Percentiles rank a stretch among this genome's conserved stretches.
Evolutionary conservation across 92 coral and sea anemone species (phyloP).

Genomic region (Actinostola sp.): DNA sequence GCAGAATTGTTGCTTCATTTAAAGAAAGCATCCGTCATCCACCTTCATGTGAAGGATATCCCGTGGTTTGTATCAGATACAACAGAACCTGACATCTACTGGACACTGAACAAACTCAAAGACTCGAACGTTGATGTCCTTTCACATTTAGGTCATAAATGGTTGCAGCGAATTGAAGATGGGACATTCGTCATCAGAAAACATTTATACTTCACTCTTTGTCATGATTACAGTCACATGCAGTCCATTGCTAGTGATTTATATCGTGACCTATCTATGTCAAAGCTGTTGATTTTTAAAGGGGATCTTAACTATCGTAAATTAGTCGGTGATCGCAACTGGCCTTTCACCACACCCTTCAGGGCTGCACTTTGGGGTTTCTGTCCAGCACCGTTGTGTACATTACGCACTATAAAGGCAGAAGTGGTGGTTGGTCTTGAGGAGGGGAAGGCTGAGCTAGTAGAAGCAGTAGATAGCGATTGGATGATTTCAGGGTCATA

Average conservation of each 20-base stretch:
- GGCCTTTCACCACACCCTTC: slow-evolving; percentile 87
- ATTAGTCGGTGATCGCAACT: slow-evolving; percentile 93
- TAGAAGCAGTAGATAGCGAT: slow-evolving; percentile 64
- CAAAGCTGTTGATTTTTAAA: slow-evolving; percentile 88
- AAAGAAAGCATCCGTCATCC: slow-evolving; percentile 67
- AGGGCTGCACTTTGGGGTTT: slow-evolving; percentile 92
- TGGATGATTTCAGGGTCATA: slow-evolving; percentile 95
- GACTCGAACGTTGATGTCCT: slow-evolving; percentile 58
- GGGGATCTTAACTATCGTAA: slow-evolving; percentile 98
- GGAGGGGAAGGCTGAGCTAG: slow-evolving; percentile 72
- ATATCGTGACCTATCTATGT: slow-evolving; percentile 70
- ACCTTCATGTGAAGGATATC: slow-evolving; percentile 85
- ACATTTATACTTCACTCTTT: slow-evolving; percentile 81
- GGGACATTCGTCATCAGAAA: slow-evolving; percentile 75
- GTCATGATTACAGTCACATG: slow-evolving; percentile 90
- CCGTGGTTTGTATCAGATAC: slow-evolving; percentile 99
- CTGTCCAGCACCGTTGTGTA: slow-evolving; percentile 86
- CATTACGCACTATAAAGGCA: slow-evolving; percentile 92
- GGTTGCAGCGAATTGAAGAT: slow-evolving; percentile 73
- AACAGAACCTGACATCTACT: slow-evolving; percentile 66
- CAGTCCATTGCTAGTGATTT: slow-evolving; percentile 61
- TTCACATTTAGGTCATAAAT: slow-evolving; percentile 68
- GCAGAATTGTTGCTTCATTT: slow-evolving; percentile 82
- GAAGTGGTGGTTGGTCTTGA: slow-evolving; percentile 90
- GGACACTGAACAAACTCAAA: slow-evolving; percentile 75